A percentile compares a stretch with the other conserved stretches of the same genome.
Evolutionary conservation across 2,888 invertebrate genomes (phyloP).

Genomic region (Isotomurus palustris): DNA sequence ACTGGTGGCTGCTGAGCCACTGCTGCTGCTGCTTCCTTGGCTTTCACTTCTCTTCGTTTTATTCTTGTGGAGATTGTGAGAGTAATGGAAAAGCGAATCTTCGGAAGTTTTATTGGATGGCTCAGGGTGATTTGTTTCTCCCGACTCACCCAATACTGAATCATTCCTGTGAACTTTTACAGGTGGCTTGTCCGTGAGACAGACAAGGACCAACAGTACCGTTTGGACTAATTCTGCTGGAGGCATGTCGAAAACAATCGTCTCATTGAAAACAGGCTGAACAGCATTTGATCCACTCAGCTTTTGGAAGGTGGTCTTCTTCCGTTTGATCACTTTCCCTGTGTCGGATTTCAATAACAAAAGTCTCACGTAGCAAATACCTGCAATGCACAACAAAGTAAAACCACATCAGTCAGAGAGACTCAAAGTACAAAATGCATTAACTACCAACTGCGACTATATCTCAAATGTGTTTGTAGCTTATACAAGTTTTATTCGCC

Average conservation of each 20-base stretch:
- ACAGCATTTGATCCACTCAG: slow-evolving; percentile 39
- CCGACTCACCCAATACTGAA: not conserved
- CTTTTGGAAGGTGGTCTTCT: slow-evolving; percentile 47
- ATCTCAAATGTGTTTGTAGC: too few species aligned
- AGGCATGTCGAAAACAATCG: slow-evolving; percentile 49
- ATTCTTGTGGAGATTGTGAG: slow-evolving; percentile 34
- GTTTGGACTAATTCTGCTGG: slow-evolving; percentile 47
- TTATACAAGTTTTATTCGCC: too few species aligned
- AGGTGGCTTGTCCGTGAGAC: slow-evolving; percentile 39
- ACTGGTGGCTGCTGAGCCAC: not conserved
- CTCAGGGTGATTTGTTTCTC: not conserved
- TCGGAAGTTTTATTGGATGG: slow-evolving; percentile 6
- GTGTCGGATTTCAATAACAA: slow-evolving; percentile 47
- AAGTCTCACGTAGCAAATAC: slow-evolving; percentile 47
- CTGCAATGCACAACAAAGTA: too few species aligned
- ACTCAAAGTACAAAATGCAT: too few species aligned
- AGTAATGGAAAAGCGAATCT: slow-evolving; percentile 42
- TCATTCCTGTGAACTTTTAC: slow-evolving; percentile 18
- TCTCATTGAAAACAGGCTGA: slow-evolving; percentile 48
- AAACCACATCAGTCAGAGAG: too few species aligned
- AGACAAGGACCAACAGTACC: slow-evolving; percentile 47
- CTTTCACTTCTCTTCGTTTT: slow-evolving; percentile 3
- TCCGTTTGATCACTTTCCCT: slow-evolving; percentile 48
- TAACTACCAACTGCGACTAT: too few species aligned
- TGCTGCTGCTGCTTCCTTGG: slow-evolving; percentile 10